These are phyloP conservation scores for Petrolisthes manimaculis DNA, from an alignment of 2,888 invertebrate species.

Conservation along the genomic window DNA sequence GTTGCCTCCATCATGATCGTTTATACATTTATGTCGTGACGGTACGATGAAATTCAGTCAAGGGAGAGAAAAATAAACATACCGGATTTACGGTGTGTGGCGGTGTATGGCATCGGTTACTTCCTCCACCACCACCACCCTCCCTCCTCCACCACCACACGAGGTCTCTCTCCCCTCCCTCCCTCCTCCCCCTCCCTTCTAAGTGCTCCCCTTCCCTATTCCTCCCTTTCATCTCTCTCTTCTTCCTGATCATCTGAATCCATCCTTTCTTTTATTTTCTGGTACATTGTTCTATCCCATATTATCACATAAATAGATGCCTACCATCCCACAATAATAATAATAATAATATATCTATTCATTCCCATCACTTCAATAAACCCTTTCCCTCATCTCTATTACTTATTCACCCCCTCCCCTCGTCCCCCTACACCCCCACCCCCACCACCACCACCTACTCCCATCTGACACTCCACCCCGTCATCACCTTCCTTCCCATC, in stretches of 20 bases:
- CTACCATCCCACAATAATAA: too few relatives aligned
- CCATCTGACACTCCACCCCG: not conserved
- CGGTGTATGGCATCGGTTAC: not conserved
- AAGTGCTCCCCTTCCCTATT: slow-evolving; percentile 4
- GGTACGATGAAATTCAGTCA: not conserved
- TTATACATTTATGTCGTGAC: not conserved
- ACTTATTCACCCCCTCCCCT: not conserved
- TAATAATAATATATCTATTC: too few relatives aligned
- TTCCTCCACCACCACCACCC: not conserved
- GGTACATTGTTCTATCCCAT: too few relatives aligned
- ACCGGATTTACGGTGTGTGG: not conserved
- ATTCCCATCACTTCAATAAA: not conserved
- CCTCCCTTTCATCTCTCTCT: not conserved
- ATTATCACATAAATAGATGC: too few relatives aligned
- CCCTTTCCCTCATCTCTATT: not conserved
- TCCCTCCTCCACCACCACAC: not conserved
- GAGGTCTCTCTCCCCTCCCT: not conserved
- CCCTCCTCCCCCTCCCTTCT: not conserved
- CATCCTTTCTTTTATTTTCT: too few relatives aligned
- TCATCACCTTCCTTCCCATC: not conserved
- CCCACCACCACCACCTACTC: slow-evolving; percentile 3
- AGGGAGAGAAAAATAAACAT: not conserved
- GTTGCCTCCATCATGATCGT: not conserved
- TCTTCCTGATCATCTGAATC: too few relatives aligned
- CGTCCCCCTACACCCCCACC: not conserved